These are phyloP conservation scores for Aurelia coerulea DNA, from an alignment of 30 jellyfish, hydroid and myxozoan species.

Conservation along the genomic window DNA sequence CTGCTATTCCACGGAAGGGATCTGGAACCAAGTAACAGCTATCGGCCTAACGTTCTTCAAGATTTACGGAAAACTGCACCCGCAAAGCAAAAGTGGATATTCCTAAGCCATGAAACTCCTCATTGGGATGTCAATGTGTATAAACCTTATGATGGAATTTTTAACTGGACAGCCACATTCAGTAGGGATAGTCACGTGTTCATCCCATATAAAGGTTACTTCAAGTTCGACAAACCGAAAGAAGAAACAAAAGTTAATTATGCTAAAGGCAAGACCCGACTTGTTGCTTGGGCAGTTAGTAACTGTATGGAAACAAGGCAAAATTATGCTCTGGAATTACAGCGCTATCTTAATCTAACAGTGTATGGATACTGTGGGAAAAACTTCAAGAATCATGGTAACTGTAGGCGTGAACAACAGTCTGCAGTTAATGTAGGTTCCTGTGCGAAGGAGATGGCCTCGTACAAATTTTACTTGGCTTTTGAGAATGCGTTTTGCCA, in stretches of 20 bases:
- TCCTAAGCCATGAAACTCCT: conserved; percentile 45
- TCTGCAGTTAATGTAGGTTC: conserved; percentile 43
- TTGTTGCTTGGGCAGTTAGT: not conserved
- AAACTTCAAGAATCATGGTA: conserved; percentile 46
- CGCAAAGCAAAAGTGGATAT: conserved; percentile 20
- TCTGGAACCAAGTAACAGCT: not conserved
- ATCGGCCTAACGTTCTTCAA: not conserved
- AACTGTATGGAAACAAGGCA: conserved; percentile 71
- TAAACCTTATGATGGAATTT: too few relatives aligned
- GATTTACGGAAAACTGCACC: not conserved
- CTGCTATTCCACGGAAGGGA: conserved; percentile 53
- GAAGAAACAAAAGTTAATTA: conserved; percentile 15
- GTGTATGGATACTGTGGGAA: conserved; percentile 74
- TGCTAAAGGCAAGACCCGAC: conserved; percentile 74
- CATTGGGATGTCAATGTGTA: not conserved
- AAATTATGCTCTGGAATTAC: conserved; percentile 44
- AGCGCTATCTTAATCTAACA: too few relatives aligned
- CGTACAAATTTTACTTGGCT: too few relatives aligned
- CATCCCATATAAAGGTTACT: conserved; percentile 22
- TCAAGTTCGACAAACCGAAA: not conserved
- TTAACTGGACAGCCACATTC: conserved; percentile 48
- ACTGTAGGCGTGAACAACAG: conserved; percentile 39
- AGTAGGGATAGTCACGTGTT: conserved; percentile 4
- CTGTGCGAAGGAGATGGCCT: not conserved
- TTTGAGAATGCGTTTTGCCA: conserved; percentile 52